These are phyloP conservation scores for Trypoxylon attenuatum DNA, from an alignment of 2,888 invertebrate genomes.

Conservation along the genomic window DNA sequence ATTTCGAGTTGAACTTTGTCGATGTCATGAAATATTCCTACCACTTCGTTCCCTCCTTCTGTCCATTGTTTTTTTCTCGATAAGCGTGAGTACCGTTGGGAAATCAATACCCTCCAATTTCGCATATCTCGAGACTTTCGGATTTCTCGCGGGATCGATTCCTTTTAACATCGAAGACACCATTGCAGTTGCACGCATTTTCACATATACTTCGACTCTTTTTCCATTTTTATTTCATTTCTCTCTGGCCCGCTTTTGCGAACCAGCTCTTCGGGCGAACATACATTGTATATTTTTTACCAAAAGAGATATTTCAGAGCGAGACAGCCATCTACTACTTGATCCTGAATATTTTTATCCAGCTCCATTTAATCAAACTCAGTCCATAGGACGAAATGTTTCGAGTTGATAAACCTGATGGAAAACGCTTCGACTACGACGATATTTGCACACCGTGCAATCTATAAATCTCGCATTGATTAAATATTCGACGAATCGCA, in stretches of 20 bases:
- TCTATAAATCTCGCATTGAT: too few relatives aligned
- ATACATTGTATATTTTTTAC: neutral
- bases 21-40: conserved; percentile 39
- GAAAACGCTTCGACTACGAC: too few relatives aligned
- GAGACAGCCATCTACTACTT: too few relatives aligned
- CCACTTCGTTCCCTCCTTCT: conserved; percentile 12
- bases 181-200: conserved; percentile 10
- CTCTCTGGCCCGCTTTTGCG: neutral
- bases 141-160: conserved; percentile 43
- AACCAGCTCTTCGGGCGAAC: neutral
- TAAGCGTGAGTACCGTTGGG: conserved; percentile 23
- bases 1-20: conserved; percentile 26
- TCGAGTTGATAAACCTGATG: too few relatives aligned
- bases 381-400: too few relatives aligned
- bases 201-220: conserved; percentile 22
- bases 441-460: too few relatives aligned
- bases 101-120: conserved; percentile 50
- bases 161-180: conserved; percentile 21
- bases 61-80: conserved; percentile 18
- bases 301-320: neutral
- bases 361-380: too few relatives aligned
- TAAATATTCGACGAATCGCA: too few relatives aligned
- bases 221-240: too few relatives aligned
- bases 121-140: conserved; percentile 35
- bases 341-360: too few relatives aligned